These are phyloP conservation scores for Miichthys miiuy DNA, from an alignment of 2,797 vertebrate genomes.

Conservation along the genomic window DNA sequence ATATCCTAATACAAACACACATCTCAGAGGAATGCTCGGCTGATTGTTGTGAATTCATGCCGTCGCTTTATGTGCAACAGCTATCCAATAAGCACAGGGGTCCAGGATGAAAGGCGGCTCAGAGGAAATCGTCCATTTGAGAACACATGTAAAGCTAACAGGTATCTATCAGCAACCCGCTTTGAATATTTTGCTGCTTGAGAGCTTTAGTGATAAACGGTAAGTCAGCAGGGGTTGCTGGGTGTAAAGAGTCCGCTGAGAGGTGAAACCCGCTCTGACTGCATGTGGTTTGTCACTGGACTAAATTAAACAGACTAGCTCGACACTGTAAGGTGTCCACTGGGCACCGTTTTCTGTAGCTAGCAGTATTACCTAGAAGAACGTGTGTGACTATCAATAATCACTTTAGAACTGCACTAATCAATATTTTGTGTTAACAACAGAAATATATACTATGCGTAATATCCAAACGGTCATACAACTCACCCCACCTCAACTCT, in stretches of 20 bases:
- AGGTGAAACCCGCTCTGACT: slow-evolving; percentile 36
- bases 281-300: slow-evolving; percentile 37
- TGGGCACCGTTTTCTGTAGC: slow-evolving; percentile 2
- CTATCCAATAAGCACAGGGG: slow-evolving; percentile 63
- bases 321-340: background rate
- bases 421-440: slow-evolving; percentile 15
- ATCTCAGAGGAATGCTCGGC: slow-evolving; percentile 65
- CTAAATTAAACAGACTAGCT: slow-evolving; percentile 34
- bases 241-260: slow-evolving; percentile 43
- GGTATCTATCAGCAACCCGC: slow-evolving; percentile 59
- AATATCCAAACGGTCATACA: background rate
- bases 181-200: slow-evolving; percentile 62
- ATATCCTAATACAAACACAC: slow-evolving; percentile 74
- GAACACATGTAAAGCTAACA: slow-evolving; percentile 76
- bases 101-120: slow-evolving; percentile 60
- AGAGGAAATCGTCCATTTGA: slow-evolving; percentile 55
- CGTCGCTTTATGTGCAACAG: slow-evolving; percentile 67
- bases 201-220: slow-evolving; percentile 54
- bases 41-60: slow-evolving; percentile 70
- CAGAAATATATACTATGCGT: background rate
- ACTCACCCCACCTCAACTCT: background rate
- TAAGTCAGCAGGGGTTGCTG: slow-evolving; percentile 26
- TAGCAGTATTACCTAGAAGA: slow-evolving; percentile 7
- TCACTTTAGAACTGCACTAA: slow-evolving; percentile 2
- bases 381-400: slow-evolving; percentile 22